phyloP scores from a whole-genome alignment of 2,113 vertebrate genomes.

The Megaceryle maxima region DNA sequence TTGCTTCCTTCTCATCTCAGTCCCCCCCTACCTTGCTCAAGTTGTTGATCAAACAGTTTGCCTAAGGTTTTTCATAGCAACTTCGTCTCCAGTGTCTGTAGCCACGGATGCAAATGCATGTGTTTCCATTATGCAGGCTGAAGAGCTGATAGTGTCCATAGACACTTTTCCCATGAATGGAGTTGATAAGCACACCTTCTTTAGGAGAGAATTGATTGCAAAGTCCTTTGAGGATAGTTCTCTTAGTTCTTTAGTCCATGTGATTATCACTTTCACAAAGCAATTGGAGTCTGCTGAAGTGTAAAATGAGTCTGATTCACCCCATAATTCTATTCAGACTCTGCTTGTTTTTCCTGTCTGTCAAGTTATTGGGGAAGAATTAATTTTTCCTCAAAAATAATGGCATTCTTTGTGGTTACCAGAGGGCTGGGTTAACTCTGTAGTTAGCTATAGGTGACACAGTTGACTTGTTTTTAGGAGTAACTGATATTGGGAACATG shows the following conservation, averaged over 20 bases:
- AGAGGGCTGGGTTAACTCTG: background rate
- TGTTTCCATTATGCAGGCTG: background rate
- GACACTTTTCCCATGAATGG: background rate
- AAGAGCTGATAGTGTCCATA: background rate
- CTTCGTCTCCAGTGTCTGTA: background rate
- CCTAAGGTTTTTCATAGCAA: background rate
- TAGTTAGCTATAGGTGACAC: background rate
- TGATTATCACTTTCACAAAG: background rate
- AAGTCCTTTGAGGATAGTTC: background rate
- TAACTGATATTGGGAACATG: background rate
- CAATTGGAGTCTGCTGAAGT: conserved; percentile 21
- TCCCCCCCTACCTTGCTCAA: background rate
- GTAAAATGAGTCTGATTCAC: conserved; percentile 28
- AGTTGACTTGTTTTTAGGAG: background rate
- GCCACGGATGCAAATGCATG: background rate
- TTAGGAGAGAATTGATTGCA: background rate
- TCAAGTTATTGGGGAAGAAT: background rate
- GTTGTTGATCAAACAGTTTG: background rate
- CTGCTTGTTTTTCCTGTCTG: background rate
- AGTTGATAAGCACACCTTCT: background rate
- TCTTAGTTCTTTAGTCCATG: background rate
- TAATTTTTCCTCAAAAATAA: background rate
- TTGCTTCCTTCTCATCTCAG: background rate
- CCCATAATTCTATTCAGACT: background rate
- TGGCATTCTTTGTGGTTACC: background rate